A percentile compares a stretch with the other conserved stretches of the same genome.
Evolutionary conservation across 2,113 vertebrate genomes (phyloP).

Genomic region (Caracal caracal): DNA sequence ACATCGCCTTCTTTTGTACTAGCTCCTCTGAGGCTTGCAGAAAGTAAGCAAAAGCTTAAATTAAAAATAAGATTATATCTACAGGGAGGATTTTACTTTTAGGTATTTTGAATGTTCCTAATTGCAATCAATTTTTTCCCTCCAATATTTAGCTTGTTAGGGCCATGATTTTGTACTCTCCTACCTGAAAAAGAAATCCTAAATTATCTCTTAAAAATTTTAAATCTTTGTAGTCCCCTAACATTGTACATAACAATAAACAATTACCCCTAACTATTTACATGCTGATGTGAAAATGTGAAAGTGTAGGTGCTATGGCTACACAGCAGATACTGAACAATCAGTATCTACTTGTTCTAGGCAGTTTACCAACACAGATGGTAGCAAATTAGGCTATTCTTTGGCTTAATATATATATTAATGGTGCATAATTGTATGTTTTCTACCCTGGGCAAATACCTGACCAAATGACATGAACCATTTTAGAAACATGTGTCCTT

Average conservation of each 20-base stretch:
- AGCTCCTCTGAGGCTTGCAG: background rate
- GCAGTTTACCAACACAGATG: background rate
- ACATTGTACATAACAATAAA: background rate
- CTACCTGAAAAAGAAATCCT: background rate
- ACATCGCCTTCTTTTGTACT: background rate
- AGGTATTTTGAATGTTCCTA: background rate
- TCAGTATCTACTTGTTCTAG: background rate
- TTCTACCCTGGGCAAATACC: background rate
- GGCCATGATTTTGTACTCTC: background rate
- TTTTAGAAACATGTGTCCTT: background rate
- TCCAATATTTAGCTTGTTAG: background rate
- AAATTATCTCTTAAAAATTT: background rate
- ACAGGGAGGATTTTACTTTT: background rate
- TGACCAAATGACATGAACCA: rapidly evolving
- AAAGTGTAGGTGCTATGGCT: background rate
- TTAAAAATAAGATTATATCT: background rate
- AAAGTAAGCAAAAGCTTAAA: background rate
- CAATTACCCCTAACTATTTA: background rate
- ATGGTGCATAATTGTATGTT: background rate
- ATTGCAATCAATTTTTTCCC: background rate
- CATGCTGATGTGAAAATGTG: background rate
- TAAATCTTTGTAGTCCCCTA: background rate
- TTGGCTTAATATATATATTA: background rate
- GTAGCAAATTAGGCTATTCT: background rate
- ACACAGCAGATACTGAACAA: background rate